A percentile compares a stretch with the other conserved stretches of the same genome.
Conservation (phyloP, 2,797 vertebrate species). For the Myotis daubentonii region DNA sequence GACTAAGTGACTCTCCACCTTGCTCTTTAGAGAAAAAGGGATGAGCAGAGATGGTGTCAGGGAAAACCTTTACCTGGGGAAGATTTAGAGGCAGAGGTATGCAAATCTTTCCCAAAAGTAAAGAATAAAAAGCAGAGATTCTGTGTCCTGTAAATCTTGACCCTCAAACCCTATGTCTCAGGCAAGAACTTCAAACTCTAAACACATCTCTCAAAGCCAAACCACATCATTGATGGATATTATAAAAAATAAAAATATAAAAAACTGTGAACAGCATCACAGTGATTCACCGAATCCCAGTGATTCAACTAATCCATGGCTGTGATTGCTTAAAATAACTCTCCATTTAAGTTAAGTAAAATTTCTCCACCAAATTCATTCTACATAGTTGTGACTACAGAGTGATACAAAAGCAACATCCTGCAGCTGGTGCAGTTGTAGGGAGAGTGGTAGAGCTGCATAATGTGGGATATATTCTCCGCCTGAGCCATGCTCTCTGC, state of each 20-base stretch:
- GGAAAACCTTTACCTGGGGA: constrained; percentile 20
- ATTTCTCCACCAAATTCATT: constrained; percentile 9
- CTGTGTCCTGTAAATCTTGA: not conserved
- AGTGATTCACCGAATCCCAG: not conserved
- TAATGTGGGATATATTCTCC: accelerated
- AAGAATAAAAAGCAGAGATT: not conserved
- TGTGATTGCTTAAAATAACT: constrained; percentile 6
- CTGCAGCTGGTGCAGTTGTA: not conserved
- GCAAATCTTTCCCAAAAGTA: not conserved
- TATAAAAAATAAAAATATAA: not conserved
- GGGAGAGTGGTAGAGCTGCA: not conserved
- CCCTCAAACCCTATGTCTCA: not conserved
- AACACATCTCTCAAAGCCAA: constrained; percentile 1
- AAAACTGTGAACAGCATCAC: not conserved
- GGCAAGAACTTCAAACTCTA: constrained; percentile 11
- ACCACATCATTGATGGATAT: not conserved
- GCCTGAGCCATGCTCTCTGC: not conserved
- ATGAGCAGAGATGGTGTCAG: not conserved
- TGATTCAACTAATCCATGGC: not conserved
- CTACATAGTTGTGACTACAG: not conserved
- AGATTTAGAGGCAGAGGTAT: not conserved
- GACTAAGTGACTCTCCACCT: not conserved
- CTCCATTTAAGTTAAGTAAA: not conserved
- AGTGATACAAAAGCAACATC: not conserved
- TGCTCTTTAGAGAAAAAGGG: not conserved